Percentiles rank a stretch among this genome's conserved stretches.
phyloP scores from a whole-genome alignment of 2,113 vertebrate species.

The Serilophus lunatus region DNA sequence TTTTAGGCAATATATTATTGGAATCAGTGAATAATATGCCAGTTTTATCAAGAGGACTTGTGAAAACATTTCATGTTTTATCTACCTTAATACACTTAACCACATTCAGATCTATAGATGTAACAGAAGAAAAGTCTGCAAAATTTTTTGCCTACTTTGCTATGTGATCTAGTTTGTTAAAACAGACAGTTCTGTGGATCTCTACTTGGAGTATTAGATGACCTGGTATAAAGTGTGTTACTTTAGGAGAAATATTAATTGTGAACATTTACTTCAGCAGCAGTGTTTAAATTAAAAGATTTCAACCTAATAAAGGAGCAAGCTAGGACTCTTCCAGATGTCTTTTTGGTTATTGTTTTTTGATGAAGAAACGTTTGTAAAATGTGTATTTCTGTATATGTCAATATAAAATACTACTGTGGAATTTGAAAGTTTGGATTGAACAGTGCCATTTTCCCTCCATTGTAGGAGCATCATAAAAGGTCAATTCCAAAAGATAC shows the following conservation, averaged over 20 bases:
- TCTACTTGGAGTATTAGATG: not conserved
- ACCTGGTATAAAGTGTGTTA: not conserved
- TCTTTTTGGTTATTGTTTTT: not conserved
- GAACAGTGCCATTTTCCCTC: not conserved
- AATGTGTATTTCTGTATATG: not conserved
- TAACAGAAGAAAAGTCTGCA: not conserved
- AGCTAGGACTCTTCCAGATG: not conserved
- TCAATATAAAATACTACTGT: not conserved
- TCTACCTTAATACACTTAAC: not conserved
- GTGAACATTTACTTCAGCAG: no score
- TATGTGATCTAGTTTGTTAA: not conserved
- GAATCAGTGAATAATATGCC: not conserved
- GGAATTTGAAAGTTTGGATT: not conserved
- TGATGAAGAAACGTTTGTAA: not conserved
- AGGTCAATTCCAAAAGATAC: conserved; percentile 95
- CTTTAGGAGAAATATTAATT: not conserved
- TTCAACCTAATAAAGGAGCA: not conserved
- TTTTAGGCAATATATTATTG: not conserved
- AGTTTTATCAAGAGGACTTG: not conserved
- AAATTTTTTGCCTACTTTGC: not conserved
- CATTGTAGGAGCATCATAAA: conserved; percentile 90
- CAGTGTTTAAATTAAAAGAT: not conserved
- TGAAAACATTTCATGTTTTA: not conserved
- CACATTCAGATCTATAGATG: not conserved
- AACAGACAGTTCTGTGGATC: not conserved